phyloP scores from a whole-genome alignment of 2,888 invertebrate species.

The Zygothrica quintamaculata region DNA sequence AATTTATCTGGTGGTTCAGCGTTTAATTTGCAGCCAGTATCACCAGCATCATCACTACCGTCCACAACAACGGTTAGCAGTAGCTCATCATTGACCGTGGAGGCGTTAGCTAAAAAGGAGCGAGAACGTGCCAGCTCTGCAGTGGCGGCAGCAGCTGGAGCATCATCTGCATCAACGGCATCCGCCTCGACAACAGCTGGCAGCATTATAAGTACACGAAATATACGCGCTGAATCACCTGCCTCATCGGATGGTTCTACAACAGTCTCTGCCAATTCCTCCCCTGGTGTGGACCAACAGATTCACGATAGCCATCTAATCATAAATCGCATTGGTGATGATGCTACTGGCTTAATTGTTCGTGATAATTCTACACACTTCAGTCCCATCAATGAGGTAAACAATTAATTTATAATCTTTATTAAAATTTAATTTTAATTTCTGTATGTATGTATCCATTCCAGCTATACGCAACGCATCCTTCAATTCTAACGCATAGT shows the following conservation, averaged over 20 bases:
- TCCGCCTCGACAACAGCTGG: constrained; percentile 31
- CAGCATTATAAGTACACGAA: constrained; percentile 52
- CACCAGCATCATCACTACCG: constrained; percentile 42
- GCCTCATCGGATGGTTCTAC: constrained; percentile 89
- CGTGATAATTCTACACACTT: constrained; percentile 81
- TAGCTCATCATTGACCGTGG: constrained; percentile 60
- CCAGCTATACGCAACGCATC: constrained; percentile 83
- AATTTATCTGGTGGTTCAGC: constrained; percentile 50
- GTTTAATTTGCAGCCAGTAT: constrained; percentile 61
- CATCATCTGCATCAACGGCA: constrained; percentile 40
- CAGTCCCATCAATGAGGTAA: constrained; percentile 84
- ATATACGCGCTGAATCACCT: constrained; percentile 80
- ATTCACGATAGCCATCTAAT: constrained; percentile 83
- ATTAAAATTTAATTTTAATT: background rate
- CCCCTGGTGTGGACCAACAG: constrained; percentile 88
- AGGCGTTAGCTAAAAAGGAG: constrained; percentile 75
- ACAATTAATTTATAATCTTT: constrained; percentile 8
- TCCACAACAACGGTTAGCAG: constrained; percentile 35
- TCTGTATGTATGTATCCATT: constrained; percentile 9
- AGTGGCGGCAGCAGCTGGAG: constrained; percentile 24
- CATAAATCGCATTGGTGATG: constrained; percentile 75
- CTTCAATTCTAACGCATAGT: constrained; percentile 63
- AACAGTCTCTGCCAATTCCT: constrained; percentile 94
- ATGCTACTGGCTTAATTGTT: constrained; percentile 6
- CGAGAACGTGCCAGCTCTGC: constrained; percentile 52